Conservation (phyloP, 2,888 invertebrate genomes). For the Hofmannophila pseudospretella region DNA sequence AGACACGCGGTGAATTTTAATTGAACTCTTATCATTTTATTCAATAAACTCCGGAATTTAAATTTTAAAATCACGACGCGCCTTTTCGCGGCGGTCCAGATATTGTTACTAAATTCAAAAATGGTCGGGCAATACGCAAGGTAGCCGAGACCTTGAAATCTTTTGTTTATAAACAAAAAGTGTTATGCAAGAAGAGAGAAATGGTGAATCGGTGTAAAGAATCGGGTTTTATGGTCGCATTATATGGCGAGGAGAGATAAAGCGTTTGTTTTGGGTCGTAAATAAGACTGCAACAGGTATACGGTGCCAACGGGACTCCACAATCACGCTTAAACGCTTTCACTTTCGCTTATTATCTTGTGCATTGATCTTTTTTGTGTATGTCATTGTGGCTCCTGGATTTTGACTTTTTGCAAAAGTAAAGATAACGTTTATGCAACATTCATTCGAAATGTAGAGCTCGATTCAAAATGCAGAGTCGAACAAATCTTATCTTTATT, state of each 20-base stretch:
- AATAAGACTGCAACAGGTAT: conserved; percentile 78
- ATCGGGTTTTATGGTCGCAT: conserved; percentile 71
- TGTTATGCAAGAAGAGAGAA: conserved; percentile 70
- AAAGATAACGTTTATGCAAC: too few species aligned
- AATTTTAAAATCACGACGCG: conserved; percentile 17
- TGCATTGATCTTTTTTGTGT: conserved; percentile 46
- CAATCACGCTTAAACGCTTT: conserved; percentile 68
- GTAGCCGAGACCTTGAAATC: conserved; percentile 61
- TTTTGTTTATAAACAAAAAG: conserved; percentile 76
- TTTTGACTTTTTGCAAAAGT: not conserved
- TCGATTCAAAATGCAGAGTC: too few species aligned
- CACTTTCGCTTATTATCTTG: conserved; percentile 67
- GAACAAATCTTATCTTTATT: too few species aligned
- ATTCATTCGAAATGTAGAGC: too few species aligned
- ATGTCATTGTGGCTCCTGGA: conserved; percentile 4
- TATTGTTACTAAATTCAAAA: conserved; percentile 47
- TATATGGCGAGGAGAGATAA: conserved; percentile 71
- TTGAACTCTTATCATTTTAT: conserved; percentile 28
- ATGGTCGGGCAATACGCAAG: conserved; percentile 31
- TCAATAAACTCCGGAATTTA: conserved; percentile 17
- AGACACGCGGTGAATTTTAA: conserved; percentile 47
- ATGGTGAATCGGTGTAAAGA: conserved; percentile 51
- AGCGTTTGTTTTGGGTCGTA: conserved; percentile 77
- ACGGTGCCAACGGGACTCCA: conserved; percentile 66
- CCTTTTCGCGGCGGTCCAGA: conserved; percentile 40